Base-by-base conservation (phyloP, 1,140 invertebrate species). In the Colletes latitarsis region DNA sequence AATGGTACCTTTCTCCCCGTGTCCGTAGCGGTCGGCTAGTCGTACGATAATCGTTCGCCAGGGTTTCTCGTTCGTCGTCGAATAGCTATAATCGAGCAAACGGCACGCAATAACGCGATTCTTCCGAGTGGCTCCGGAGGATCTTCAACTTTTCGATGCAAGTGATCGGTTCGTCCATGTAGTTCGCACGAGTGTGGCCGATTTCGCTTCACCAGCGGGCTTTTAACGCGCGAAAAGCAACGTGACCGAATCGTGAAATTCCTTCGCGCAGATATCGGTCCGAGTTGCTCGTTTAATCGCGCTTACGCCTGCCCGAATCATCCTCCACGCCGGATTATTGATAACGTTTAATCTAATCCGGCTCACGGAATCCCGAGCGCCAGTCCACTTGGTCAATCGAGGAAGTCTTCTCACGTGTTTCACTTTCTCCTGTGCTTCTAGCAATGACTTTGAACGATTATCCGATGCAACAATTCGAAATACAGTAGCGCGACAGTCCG, bases 1-100 rank as follows among this genome's bases (percentile, higher is more conserved):
- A 70, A 69, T 10, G 55, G 39, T 81, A 85, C 83, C 82, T 85
- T 84, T 81, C 77, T 81, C 43, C 55, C 14, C 4, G 72, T 79
- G 76, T 85, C 82, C 77, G 82, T 46, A 39, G 62, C 41, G 19
- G 15, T 39, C n/a, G 43, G 39, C 19, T 43, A n/a, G 41, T 43
- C 76, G 30, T 17, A 6, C 41, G 43, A 73, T 46, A 58, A 77
- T 68, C 75, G 71, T 79, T 84, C 70, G 62, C 21, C 62, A 55
- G 63, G 60, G 49, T 69, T 60, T 55, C 74, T 21, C 73, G 41
- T 73, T 41, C 60, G 73, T 77, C 66, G 41, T 43, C 64, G 69
- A 74, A 77, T 81, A 63, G 73, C 69, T 69, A 67, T 84, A 79
- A 88, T 87, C 55, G 62, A 68, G 30, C 10, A 14, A 64, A n/a